Conservation (phyloP, 2,888 invertebrate genomes). For the Glaucopsyche alexis region DNA sequence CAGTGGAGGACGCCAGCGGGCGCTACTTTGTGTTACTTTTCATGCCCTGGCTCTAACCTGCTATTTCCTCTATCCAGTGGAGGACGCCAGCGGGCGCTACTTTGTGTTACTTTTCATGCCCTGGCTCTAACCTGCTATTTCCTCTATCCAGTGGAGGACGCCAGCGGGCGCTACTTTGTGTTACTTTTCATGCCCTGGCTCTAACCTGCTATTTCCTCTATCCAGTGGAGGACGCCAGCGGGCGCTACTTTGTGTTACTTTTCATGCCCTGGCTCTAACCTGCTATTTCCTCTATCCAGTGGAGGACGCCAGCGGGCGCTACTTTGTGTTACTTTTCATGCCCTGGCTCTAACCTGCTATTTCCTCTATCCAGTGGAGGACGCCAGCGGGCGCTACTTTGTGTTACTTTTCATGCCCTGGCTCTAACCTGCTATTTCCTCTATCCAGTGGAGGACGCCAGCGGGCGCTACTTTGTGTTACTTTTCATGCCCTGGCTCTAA, state of each 20-base stretch:
- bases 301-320: slow-evolving; percentile 85
- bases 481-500: background rate
- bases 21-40: too few species aligned
- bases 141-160: slow-evolving; percentile 71
- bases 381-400: slow-evolving; percentile 87
- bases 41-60: background rate
- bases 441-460: slow-evolving; percentile 80
- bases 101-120: too few species aligned
- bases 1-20: slow-evolving; percentile 83
- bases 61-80: slow-evolving; percentile 54
- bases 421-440: background rate
- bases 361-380: slow-evolving; percentile 64
- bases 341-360: background rate
- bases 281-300: slow-evolving; percentile 48
- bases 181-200: too few species aligned
- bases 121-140: background rate
- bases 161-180: slow-evolving; percentile 88
- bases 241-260: too few species aligned
- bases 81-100: slow-evolving; percentile 86
- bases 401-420: too few species aligned
- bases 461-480: slow-evolving; percentile 87
- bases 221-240: slow-evolving; percentile 82
- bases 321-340: too few species aligned
- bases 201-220: background rate
- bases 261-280: background rate